A percentile compares a stretch with the other conserved stretches of the same genome.
These are phyloP conservation scores for Druon quercuslanigerum DNA, from an alignment of 1,140 invertebrate genomes.

Conservation along the genomic window DNA sequence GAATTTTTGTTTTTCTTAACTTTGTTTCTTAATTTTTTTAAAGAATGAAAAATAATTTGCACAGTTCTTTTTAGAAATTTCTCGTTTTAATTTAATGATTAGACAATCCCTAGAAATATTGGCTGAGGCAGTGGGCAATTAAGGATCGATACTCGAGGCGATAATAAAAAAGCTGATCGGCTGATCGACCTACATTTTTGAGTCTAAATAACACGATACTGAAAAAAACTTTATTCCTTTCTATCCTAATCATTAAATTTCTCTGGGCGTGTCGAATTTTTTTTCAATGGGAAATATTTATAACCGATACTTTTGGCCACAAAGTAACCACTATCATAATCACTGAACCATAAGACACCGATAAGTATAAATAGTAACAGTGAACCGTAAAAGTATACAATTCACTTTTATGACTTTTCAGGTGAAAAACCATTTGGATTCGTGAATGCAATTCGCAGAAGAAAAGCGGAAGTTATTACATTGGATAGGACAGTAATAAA, in stretches of 20 bases:
- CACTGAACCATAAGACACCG: neutral
- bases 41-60: too few species aligned
- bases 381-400: neutral
- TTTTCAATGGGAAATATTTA: constrained; percentile 12
- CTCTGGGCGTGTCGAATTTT: neutral
- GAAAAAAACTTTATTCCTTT: neutral
- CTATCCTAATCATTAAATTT: constrained; percentile 21
- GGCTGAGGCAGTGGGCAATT: too few species aligned
- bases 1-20: too few species aligned
- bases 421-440: constrained; percentile 3
- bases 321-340: constrained; percentile 10
- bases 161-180: too few species aligned
- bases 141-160: too few species aligned
- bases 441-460: constrained; percentile 21
- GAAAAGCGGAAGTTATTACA: constrained; percentile 9
- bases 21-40: too few species aligned
- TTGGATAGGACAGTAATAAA: neutral
- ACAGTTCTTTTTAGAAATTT: too few species aligned
- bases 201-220: neutral
- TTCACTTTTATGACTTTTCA: constrained; percentile 25
- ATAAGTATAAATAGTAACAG: neutral
- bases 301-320: constrained; percentile 14
- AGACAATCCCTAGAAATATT: too few species aligned
- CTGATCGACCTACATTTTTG: neutral
- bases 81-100: too few species aligned